Evolutionary conservation across 1,140 invertebrate genomes (phyloP).

Genomic region (Elymnias hypermnestra): DNA sequence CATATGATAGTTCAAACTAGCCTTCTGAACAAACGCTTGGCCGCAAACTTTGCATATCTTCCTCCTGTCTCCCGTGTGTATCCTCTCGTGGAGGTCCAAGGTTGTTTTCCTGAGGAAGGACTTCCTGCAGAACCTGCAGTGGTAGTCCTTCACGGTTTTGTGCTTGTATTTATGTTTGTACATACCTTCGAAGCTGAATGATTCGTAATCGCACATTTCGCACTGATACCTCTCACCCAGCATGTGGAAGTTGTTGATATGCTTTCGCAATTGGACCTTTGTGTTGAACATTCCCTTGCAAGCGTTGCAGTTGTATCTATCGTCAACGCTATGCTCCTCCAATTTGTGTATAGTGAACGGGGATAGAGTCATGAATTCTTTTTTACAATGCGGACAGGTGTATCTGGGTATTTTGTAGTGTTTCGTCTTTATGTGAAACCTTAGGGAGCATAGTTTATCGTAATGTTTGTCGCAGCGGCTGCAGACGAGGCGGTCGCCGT

Average conservation of each 20-base stretch:
- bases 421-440: conserved; percentile 44
- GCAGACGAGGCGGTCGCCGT: conserved; percentile 34
- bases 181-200: conserved; percentile 48
- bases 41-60: conserved; percentile 87
- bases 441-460: conserved; percentile 33
- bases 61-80: conserved; percentile 86
- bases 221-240: conserved; percentile 51
- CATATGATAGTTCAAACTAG: conserved; percentile 71
- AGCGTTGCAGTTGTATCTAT: conserved; percentile 51
- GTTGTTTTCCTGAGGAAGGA: conserved; percentile 62
- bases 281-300: conserved; percentile 54
- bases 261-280: conserved; percentile 40
- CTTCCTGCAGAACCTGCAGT: conserved; percentile 57
- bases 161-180: conserved; percentile 64
- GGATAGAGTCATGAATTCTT: conserved; percentile 46
- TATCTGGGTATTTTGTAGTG: conserved; percentile 48
- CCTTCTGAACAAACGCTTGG: conserved; percentile 83
- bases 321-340: conserved; percentile 44
- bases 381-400: conserved; percentile 35
- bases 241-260: conserved; percentile 60
- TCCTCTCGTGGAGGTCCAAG: conserved; percentile 82
- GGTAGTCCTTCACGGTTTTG: conserved; percentile 53
- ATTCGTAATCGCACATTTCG: conserved; percentile 53
- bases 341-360: conserved; percentile 50
- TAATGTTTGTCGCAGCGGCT: conserved; percentile 42